Evolutionary conservation across 2,888 invertebrate species (phyloP), one percentile per base, ranked within the genome.

Genomic region (Stegophylla sp.): DNA sequence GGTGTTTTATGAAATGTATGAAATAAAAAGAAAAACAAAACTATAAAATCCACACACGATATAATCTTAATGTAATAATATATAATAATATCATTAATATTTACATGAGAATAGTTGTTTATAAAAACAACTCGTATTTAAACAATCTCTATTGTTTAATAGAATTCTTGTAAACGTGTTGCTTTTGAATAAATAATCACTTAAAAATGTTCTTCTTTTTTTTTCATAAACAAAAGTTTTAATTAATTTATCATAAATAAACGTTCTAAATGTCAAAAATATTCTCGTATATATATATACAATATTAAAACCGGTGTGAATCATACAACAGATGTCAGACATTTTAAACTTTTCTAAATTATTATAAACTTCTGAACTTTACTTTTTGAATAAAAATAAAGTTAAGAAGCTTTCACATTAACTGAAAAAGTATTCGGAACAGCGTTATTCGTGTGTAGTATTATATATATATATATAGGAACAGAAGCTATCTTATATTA

Each of bases 311-410:
- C 17, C 51, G 10, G 28, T 13, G 23, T 34, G 26, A 43, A 41
- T 23, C 10, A n/a, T 20, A 63, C 23, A 63, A 48, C 59, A 61
- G 59, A 45, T 48, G 51, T 64, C 51, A 64, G 23, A 23, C n/a
- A 17, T 64, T 75, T 64, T 20, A 64, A 48, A 64, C 51, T 64
- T 64, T 51, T 7, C 5, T 61, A 28, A 51, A 63, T 51, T 12
- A 63, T 51, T 12, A 51, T 63, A 26, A 48, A 51, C 23, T 23
- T 41, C 12, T 3, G 63, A 41, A 13, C 20, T 10, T 20, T 26
- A 3, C 23, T 59, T 59, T 43, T 59, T 28, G 1, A 48, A 74
- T 34, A 63, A 12, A 72, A 34, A 26, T 72, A 23, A 63, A 10
- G 63, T 74, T 34, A 51, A 59, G 17, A 23, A 59, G 17, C 23